phyloP scores from a whole-genome alignment of 35 echinoderm and acorn worm genomes.

The Apostichopus japonicus region DNA sequence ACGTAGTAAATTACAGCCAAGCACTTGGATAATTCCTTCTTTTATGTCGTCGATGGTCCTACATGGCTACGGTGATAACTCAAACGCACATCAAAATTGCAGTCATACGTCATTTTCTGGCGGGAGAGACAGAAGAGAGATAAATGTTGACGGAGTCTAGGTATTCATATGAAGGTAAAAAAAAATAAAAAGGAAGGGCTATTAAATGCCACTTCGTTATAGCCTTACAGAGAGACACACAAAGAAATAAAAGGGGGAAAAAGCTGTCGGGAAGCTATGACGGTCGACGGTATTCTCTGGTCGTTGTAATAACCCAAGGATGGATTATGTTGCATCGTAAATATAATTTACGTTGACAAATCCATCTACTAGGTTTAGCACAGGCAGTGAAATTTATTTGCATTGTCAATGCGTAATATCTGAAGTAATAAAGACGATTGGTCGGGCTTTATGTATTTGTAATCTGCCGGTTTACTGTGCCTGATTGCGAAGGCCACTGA shows the following conservation, averaged over 20 bases:
- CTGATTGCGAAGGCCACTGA: neutral
- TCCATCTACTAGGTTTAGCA: slow-evolving; percentile 38
- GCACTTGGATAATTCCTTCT: slow-evolving; percentile 28
- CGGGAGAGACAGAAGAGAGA: slow-evolving; percentile 1
- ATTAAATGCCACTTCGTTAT: slow-evolving; percentile 41
- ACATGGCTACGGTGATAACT: slow-evolving; percentile 35
- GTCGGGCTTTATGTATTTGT: neutral
- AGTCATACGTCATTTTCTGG: slow-evolving; percentile 36
- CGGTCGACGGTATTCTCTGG: neutral
- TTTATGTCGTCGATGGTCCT: slow-evolving; percentile 15
- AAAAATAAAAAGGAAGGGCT: neutral
- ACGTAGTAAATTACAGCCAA: slow-evolving; percentile 30
- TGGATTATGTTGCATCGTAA: slow-evolving; percentile 35
- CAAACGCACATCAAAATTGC: slow-evolving; percentile 38
- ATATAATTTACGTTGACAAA: slow-evolving; percentile 51
- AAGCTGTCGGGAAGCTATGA: neutral
- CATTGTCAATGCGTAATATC: slow-evolving; percentile 33
- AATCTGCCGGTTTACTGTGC: neutral
- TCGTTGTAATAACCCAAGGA: slow-evolving; percentile 31
- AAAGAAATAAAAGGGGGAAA: neutral
- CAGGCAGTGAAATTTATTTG: slow-evolving; percentile 33
- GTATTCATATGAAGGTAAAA: slow-evolving; percentile 23
- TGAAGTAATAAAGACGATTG: slow-evolving; percentile 37
- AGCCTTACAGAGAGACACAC: neutral
- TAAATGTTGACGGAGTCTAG: neutral